Evolutionary conservation across 1,140 invertebrate species (phyloP), one percentile per base, ranked within the genome.

Genomic region (Drosophila yakuba): DNA sequence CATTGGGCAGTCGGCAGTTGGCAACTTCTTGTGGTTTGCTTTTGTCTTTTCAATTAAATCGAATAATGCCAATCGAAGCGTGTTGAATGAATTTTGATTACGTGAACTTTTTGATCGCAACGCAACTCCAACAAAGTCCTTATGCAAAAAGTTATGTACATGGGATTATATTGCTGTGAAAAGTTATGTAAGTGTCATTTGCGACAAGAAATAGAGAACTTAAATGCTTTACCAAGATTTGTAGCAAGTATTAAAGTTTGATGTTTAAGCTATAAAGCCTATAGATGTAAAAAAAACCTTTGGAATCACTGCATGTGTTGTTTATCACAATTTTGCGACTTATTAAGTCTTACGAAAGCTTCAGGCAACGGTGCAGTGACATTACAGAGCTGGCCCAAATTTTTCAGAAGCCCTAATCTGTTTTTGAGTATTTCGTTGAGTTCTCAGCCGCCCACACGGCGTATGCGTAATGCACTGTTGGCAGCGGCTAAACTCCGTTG

Each of bases 31-130:
- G 76, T 20, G 77, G 77, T 62, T 50, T 38, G 23, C 25, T 35
- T 58, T 75, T 76, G 68, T 56, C 36, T 59, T 64, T 80, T 63
- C 57, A 81, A 81, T 81, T 77, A 67, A 81, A 75, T 73, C 52
- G 55, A 77, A 69, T 61, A 81, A 77, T 62, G 57, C 14, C 61
- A 56, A 77, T 81, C 38, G 67, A 36, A 72, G 45, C 58, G 35
- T 69, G 41, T 61, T 57, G 56, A 20, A 48, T 56, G 28, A 35
- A 69, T 69, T 69, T 69, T 56, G 63, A 69, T 69, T 56, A 69
- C 35, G 25, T 38, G 12, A 47, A 38, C 48, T 41, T 23, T 67
- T 45, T 10, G 4, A 41, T 28, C 11, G 20, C 14, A 20, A 17
- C 10, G 23, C 45, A 51, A 51, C 28, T 47, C 54, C 10, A n/a